Conservation (phyloP, 2,797 vertebrate species). For the Buphagus erythrorhynchus region DNA sequence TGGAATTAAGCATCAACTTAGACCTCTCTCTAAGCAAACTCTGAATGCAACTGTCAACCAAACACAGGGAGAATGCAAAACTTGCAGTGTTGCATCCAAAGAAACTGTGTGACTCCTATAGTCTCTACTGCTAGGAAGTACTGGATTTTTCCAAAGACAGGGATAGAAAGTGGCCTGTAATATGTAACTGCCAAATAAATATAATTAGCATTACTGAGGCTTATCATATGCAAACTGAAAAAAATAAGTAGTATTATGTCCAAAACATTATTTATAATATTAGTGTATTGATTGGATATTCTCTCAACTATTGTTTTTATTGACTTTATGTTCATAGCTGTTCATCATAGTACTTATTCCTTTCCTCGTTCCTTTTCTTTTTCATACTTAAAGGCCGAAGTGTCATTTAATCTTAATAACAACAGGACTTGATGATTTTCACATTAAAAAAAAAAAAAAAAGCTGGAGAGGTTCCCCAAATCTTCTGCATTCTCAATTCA, state of each 20-base stretch:
- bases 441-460: not conserved
- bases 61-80: not conserved
- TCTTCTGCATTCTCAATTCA: not conserved
- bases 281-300: not conserved
- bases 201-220: not conserved
- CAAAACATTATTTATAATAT: not conserved
- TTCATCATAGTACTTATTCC: not conserved
- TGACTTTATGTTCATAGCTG: not conserved
- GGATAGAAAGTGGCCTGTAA: not conserved
- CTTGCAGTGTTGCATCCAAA: not conserved
- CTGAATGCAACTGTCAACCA: not conserved
- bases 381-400: not conserved
- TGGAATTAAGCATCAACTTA: not conserved
- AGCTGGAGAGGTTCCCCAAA: not conserved
- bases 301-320: not conserved
- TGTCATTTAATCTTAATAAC: not conserved
- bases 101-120: not conserved
- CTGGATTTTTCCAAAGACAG: not conserved
- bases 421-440: not conserved
- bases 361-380: not conserved
- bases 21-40: not conserved
- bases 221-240: not conserved
- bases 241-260: not conserved
- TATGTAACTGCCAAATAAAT: not conserved
- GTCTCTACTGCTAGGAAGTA: not conserved